phyloP scores from a whole-genome alignment of 2,888 invertebrate genomes.

The Hoplodrina blanda region DNA sequence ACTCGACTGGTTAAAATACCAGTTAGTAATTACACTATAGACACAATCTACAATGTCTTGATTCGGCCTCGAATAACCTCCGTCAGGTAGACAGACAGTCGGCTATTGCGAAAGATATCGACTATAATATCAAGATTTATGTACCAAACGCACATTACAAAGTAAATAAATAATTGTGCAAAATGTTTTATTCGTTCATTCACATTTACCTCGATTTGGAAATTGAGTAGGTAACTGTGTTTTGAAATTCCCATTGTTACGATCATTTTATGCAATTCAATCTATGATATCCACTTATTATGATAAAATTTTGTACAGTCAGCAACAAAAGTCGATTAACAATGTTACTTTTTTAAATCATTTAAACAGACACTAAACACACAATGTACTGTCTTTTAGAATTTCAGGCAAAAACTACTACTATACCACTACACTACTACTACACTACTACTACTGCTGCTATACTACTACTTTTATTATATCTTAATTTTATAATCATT shows the following conservation, averaged over 20 bases:
- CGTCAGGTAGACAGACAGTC: conserved; percentile 19
- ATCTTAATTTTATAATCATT: too few species aligned
- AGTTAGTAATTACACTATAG: conserved; percentile 36
- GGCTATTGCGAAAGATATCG: conserved; percentile 32
- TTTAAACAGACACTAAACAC: too few species aligned
- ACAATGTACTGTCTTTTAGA: too few species aligned
- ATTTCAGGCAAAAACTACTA: too few species aligned
- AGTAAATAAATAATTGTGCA: conserved; percentile 43
- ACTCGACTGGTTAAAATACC: conserved; percentile 14
- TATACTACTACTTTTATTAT: too few species aligned
- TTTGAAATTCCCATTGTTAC: conserved; percentile 27
- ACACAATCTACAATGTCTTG: conserved; percentile 45
- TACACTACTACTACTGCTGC: too few species aligned
- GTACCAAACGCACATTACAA: conserved; percentile 28
- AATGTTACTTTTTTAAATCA: too few species aligned
- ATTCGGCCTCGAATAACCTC: conserved; percentile 53
- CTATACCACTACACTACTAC: too few species aligned
- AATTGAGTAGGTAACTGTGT: conserved; percentile 7
- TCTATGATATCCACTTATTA: background rate
- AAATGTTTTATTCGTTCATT: conserved; percentile 25
- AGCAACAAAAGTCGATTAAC: too few species aligned
- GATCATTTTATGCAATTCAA: background rate
- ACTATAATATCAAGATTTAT: conserved; percentile 39
- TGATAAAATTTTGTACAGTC: too few species aligned
- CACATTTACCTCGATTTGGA: conserved; percentile 31